Percentiles rank a stretch among this genome's conserved stretches.
Evolutionary conservation across 2,113 vertebrate genomes (phyloP).

Genomic region (Dinomys branickii): DNA sequence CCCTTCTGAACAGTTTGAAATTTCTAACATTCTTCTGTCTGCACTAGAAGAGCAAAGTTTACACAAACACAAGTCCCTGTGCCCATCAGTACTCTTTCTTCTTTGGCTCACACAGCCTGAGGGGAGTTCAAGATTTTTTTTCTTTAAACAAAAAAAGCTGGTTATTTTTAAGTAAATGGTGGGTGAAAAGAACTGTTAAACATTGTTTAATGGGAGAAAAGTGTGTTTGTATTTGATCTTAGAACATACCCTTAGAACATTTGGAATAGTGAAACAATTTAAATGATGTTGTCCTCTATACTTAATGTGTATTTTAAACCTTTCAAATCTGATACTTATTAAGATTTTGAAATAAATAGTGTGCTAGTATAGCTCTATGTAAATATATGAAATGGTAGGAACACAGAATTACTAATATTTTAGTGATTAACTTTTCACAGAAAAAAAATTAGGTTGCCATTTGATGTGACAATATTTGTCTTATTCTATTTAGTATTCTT

Average conservation of each 20-base stretch:
- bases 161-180: not conserved
- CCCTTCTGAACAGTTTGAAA: not conserved
- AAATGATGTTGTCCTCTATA: not conserved
- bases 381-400: not conserved
- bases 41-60: not conserved
- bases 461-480: not conserved
- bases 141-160: not conserved
- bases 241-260: not conserved
- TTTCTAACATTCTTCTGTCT: not conserved
- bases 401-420: not conserved
- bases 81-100: not conserved
- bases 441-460: not conserved
- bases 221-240: not conserved
- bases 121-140: not conserved
- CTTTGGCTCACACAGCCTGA: not conserved
- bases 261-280: not conserved
- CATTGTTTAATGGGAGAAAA: not conserved
- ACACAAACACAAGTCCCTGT: not conserved
- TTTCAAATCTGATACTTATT: not conserved
- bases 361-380: not conserved
- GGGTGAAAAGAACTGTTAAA: not conserved
- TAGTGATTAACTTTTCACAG: not conserved
- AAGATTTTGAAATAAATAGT: slow-evolving; percentile 11
- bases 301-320: not conserved
- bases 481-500: not conserved